phyloP scores from a whole-genome alignment of 2,113 vertebrate species.

The Bucco capensis region DNA sequence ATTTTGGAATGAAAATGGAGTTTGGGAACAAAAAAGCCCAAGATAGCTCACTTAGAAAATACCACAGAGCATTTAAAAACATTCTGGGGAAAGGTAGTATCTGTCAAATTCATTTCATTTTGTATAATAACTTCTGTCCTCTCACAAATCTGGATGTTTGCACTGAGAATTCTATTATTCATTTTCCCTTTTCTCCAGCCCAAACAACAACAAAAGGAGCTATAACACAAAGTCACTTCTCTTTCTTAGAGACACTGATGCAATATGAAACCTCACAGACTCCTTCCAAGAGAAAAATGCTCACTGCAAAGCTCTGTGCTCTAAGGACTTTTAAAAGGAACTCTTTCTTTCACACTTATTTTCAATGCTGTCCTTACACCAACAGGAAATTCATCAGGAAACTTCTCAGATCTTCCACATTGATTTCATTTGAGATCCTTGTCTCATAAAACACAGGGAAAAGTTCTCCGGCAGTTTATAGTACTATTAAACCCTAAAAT shows the following conservation, averaged over 20 bases:
- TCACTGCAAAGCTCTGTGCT: neutral
- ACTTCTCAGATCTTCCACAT: neutral
- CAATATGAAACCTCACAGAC: neutral
- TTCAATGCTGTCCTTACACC: neutral
- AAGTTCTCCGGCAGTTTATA: conserved; percentile 3
- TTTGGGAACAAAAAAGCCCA: neutral
- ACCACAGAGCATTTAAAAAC: neutral
- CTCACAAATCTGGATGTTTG: neutral
- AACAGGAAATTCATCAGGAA: neutral
- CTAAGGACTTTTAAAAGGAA: neutral
- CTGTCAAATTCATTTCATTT: neutral
- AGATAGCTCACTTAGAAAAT: neutral
- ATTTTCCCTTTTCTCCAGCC: neutral
- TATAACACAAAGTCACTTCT: neutral
- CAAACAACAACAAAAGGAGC: neutral
- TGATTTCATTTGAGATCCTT: neutral
- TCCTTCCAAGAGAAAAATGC: neutral
- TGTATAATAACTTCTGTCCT: neutral
- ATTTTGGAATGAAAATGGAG: neutral
- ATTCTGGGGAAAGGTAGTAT: neutral
- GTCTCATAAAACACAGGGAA: neutral
- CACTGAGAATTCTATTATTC: neutral
- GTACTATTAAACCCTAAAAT: conserved; percentile 19
- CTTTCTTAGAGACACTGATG: too few species aligned
- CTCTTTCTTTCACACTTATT: neutral